Base-by-base conservation (phyloP, 2,797 vertebrate genomes). In the Pseudomugil tenellus region DNA sequence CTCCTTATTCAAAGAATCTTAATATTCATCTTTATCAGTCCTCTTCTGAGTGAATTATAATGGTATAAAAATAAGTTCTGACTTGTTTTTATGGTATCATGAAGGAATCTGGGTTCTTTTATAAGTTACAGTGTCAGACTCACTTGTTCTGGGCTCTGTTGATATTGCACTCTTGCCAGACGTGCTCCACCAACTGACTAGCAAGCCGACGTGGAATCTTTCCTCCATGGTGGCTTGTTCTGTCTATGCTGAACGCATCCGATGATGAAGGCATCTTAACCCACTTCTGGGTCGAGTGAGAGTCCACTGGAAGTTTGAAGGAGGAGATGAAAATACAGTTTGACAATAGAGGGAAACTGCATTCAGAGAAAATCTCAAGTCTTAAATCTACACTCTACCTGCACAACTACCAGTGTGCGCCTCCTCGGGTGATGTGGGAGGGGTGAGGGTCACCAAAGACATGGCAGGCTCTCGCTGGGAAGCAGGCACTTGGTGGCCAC, bases 141-240 rank as follows among this genome's bases (percentile, higher is more conserved):
- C 93, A 99, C 97, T 99, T 99, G 94, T 97, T 98, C 93, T 96
- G 97, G 66, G 96, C 94, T 94, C 96, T 93, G 93, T 97, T 98
- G 92, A 97, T 95, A 92, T 96, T 99, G 94, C 97, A 99, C 94
- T 99, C 97, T 89, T 99, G 97, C 97, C 97, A 99, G 67, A 98
- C 97, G 80, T 94, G 93, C 90, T 98, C 96, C 87, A 97, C 96
- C 90, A 97, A 95, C 67, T 97, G 96, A 88, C 95, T 96, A 85
- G 98, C 95, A 53, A 98, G 84, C 80, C 95, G 95, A 58, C 95
- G 95, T 53, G 98, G 98, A 88, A 98, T 94, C 90, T 97, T 97
- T 66, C 97, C 98, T 77, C 97, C 97, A 1, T 99, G 97, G 88
- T 97, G 96, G 83, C 95, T 97, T 70, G 95, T 96, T 92, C 93